phyloP scores from a whole-genome alignment of 2,797 vertebrate species.

The Leptoclinus maculatus region DNA sequence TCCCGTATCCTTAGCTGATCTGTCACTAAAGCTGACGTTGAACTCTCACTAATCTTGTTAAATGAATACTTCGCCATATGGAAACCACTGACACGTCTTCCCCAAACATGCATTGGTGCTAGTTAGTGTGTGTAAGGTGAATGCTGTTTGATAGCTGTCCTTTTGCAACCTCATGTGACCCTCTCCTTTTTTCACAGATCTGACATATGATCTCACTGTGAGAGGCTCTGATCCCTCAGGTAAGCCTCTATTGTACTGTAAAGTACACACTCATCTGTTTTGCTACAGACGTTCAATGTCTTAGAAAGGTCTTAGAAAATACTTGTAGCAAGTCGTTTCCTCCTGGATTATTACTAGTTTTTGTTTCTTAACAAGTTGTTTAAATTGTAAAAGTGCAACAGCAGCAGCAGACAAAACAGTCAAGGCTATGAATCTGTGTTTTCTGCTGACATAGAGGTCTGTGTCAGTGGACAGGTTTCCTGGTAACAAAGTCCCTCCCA shows the following conservation, averaged over 20 bases:
- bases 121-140: constrained; percentile 8
- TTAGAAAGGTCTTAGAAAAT: neutral
- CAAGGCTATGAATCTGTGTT: constrained; percentile 35
- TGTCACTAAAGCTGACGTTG: constrained; percentile 18
- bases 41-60: constrained; percentile 63
- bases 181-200: constrained; percentile 84
- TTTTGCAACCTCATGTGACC: constrained; percentile 14
- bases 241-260: constrained; percentile 75
- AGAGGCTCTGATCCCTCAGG: constrained; percentile 93
- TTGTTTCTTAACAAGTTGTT: constrained; percentile 5
- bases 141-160: constrained; percentile 23
- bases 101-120: constrained; percentile 6
- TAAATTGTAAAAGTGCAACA: constrained; percentile 8
- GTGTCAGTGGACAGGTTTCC: constrained; percentile 54
- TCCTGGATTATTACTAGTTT: neutral
- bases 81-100: constrained; percentile 16
- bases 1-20: constrained; percentile 30
- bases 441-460: constrained; percentile 32
- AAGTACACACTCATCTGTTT: neutral
- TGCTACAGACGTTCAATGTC: neutral
- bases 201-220: constrained; percentile 95
- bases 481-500: constrained; percentile 62
- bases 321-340: neutral
- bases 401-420: constrained; percentile 16
- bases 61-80: constrained; percentile 35